Evolutionary conservation across 2,888 invertebrate genomes (phyloP).

Genomic region (Malthinus seriepunctatus): DNA sequence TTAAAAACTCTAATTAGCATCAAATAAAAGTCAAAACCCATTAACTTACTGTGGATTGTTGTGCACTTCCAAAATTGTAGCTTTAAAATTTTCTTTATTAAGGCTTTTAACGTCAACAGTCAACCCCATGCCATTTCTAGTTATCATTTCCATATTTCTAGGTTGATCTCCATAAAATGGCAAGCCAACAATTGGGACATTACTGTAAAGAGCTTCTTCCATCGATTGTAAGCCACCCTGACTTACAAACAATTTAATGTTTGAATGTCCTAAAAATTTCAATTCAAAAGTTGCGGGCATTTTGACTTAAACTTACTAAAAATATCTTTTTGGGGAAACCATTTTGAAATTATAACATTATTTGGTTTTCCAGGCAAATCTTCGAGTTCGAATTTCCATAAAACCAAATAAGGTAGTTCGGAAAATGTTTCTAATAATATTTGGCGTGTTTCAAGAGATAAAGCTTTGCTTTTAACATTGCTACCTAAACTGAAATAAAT

Average conservation of each 20-base stretch:
- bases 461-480: not conserved
- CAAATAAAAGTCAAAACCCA: not conserved
- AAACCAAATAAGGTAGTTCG: not conserved
- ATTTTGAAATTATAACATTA: not conserved
- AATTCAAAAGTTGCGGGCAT: no score
- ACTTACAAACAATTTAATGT: not conserved
- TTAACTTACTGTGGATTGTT: not conserved
- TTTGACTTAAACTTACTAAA: not conserved
- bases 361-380: not conserved
- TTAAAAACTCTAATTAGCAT: not conserved
- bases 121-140: not conserved
- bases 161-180: not conserved
- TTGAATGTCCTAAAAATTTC: not conserved
- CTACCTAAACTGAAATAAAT: not conserved
- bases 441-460: not conserved
- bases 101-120: not conserved
- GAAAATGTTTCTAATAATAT: not conserved
- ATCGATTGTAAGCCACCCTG: not conserved
- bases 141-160: not conserved
- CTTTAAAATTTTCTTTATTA: not conserved
- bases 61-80: not conserved
- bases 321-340: slow-evolving; percentile 1
- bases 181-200: not conserved
- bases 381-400: not conserved
- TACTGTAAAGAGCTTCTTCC: not conserved